These are phyloP conservation scores for Cotesia chilonis DNA, from an alignment of 1,140 invertebrate genomes.

Conservation along the genomic window DNA sequence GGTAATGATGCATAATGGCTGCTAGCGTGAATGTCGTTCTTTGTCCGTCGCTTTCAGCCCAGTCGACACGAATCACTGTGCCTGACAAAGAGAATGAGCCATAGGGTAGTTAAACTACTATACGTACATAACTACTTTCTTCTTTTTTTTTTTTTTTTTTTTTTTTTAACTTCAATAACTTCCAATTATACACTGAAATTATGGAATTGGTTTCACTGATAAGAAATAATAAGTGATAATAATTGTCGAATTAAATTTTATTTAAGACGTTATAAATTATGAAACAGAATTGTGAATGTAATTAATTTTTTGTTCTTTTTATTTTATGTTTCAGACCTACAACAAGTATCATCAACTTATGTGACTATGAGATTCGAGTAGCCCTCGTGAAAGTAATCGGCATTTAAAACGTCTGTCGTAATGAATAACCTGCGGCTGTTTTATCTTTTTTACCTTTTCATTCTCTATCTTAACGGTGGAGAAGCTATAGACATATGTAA, in stretches of 20 bases:
- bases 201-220: too few relatives aligned
- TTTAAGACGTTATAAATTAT: neutral
- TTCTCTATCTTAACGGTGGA: constrained; percentile 54
- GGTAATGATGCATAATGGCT: constrained; percentile 67
- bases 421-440: constrained; percentile 59
- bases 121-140: too few relatives aligned
- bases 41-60: constrained; percentile 55
- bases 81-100: too few relatives aligned
- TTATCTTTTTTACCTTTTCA: constrained; percentile 57
- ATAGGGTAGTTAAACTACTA: too few relatives aligned
- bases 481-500: constrained; percentile 65
- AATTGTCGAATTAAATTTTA: too few relatives aligned
- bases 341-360: neutral
- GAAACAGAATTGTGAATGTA: neutral
- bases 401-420: constrained; percentile 31
- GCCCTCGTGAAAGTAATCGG: constrained; percentile 10
- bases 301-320: neutral
- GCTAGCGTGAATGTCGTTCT: constrained; percentile 64
- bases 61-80: constrained; percentile 22
- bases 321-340: constrained; percentile 13
- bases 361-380: constrained; percentile 22
- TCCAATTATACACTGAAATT: too few relatives aligned
- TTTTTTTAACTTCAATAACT: too few relatives aligned
- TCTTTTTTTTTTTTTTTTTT: too few relatives aligned
- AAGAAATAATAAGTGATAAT: too few relatives aligned